Evolutionary conservation across 2,888 invertebrate species (phyloP), one percentile per base, ranked within the genome.

Genomic region (Icerya purchasi): DNA sequence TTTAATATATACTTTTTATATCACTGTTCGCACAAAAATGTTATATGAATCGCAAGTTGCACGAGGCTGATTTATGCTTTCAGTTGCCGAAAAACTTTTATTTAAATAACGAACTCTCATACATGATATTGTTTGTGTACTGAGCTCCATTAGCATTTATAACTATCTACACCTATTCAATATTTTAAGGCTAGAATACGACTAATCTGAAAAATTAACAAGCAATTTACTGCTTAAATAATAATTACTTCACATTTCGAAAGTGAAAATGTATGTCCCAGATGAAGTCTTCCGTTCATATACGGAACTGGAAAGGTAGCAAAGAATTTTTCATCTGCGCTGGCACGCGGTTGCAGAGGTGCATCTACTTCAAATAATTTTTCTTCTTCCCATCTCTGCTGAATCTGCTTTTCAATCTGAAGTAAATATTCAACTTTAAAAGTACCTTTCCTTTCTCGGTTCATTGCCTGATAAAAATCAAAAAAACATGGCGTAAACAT

Each of bases 241-340:
- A 19, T 57, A 65, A 71, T 71, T 75, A 87, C 88, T 76, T 98
- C 98, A 70, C 93, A 92, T 76, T 98, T 98, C 8, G 94, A 91
- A 54, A 98, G 71, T 2, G 94, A 88, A 75, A 98, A 98, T 18
- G 92, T 90, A 71, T 98, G 98, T 0, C 98, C 98, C 65, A 99
- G 76, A 78, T 98, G 98, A 59, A 98, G 79, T 54, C 90, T 81
- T 10, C 98, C 98, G 77, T 98, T 98, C 97, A 98, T 98, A 70
- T 99, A 98, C 0, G 98, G 98, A 74, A 83, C 98, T 1, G 98
- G 98, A 75, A 98, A 98, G 1, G 93, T 93, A 49, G 85, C 86
- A 65, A 94, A 75, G 70, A 86, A 97, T 70, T 97, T 98, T 63
- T 88, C 87, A 19, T 70, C 61, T 22, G 61, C 58, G 19, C 14